Percentiles rank a stretch among this genome's conserved stretches.
Evolutionary conservation across 2,113 vertebrate species (phyloP).

Genomic region (Copsychus sechellarum): DNA sequence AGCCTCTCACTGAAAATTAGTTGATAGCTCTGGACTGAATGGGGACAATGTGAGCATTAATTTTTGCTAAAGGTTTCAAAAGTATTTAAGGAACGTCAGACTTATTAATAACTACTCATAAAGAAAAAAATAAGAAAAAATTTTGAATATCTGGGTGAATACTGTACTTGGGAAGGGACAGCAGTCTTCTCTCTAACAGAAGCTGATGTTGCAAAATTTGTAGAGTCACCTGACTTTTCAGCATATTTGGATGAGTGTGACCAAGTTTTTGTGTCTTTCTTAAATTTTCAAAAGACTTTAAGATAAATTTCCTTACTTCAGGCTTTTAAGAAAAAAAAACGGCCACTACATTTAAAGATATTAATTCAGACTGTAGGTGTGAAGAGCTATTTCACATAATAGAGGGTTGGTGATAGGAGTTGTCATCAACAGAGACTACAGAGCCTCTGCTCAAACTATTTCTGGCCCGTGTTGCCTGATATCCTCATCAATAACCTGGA

Average conservation of each 20-base stretch:
- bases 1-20: not conserved
- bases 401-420: fast-evolving
- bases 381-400: fast-evolving
- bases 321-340: not conserved
- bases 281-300: not conserved
- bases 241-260: not conserved
- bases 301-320: not conserved
- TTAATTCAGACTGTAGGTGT: fast-evolving
- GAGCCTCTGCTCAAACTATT: fast-evolving
- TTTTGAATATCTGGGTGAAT: not conserved
- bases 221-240: not conserved
- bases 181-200: not conserved
- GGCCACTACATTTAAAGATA: not conserved
- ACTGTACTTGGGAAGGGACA: not conserved
- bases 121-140: not conserved
- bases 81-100: not conserved
- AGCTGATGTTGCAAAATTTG: not conserved
- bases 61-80: not conserved
- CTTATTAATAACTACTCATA: not conserved
- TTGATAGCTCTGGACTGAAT: not conserved
- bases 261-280: not conserved
- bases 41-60: not conserved
- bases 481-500: not conserved
- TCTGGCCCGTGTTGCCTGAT: not conserved
- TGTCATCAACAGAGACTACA: not conserved